These are phyloP conservation scores for Lissocephala sabroskyi DNA, from an alignment of 2,888 invertebrate species.

Conservation along the genomic window DNA sequence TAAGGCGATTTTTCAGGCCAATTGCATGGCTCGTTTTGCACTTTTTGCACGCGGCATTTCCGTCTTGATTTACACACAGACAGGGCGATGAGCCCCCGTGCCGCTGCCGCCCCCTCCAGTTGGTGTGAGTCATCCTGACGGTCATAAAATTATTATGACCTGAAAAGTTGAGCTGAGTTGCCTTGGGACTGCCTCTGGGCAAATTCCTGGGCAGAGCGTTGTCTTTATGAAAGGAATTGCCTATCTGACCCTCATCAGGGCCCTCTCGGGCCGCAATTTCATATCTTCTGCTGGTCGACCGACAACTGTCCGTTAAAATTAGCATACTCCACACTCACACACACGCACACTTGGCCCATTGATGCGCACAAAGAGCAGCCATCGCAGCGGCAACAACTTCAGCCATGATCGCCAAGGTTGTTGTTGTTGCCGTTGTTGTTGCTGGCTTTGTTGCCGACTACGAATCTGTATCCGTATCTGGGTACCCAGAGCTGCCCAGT, in stretches of 20 bases:
- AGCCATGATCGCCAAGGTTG: conserved; percentile 39
- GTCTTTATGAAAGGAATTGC: too few relatives aligned
- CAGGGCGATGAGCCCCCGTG: neutral
- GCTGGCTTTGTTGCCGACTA: conserved; percentile 8
- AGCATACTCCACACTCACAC: conserved; percentile 2
- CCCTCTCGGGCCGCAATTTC: too few relatives aligned
- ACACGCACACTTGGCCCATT: too few relatives aligned
- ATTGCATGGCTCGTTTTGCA: conserved; percentile 60
- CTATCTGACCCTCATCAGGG: too few relatives aligned
- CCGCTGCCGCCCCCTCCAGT: too few relatives aligned
- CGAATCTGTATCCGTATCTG: neutral
- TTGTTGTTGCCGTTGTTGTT: conserved; percentile 37
- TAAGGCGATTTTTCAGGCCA: conserved; percentile 50
- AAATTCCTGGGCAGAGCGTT: too few relatives aligned
- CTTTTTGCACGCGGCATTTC: conserved; percentile 59
- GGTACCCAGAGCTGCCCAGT: too few relatives aligned
- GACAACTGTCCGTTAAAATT: conserved; percentile 2
- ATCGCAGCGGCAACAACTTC: conserved; percentile 1
- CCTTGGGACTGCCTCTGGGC: too few relatives aligned
- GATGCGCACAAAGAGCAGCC: neutral
- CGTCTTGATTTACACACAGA: conserved; percentile 52
- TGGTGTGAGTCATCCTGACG: conserved; percentile 22
- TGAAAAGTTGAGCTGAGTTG: neutral
- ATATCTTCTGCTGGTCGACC: neutral
- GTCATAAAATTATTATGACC: conserved; percentile 28